phyloP scores from a whole-genome alignment of 1,140 invertebrate genomes.

The Brachionus plicatilis region DNA sequence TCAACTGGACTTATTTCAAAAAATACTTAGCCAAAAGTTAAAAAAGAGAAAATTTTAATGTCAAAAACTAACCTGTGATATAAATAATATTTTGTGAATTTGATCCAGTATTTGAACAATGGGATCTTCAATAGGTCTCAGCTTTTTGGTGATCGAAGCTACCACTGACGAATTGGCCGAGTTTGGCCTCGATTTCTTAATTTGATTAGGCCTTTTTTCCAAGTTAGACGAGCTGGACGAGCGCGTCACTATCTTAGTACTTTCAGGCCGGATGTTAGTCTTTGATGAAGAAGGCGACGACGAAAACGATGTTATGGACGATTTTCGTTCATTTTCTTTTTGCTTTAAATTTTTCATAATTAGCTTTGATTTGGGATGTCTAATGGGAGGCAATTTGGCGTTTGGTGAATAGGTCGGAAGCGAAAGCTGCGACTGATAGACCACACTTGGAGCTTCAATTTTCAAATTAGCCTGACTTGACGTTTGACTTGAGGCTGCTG shows the following conservation, averaged over 20 bases:
- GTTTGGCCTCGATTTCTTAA: slow-evolving; percentile 41
- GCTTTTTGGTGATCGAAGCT: slow-evolving; percentile 52
- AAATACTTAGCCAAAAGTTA: too few relatives aligned
- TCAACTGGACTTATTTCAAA: too few relatives aligned
- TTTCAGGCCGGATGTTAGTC: neutral
- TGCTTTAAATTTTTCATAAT: slow-evolving; percentile 26
- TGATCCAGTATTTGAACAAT: slow-evolving; percentile 53
- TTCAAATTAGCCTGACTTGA: neutral
- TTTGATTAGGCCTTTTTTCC: neutral
- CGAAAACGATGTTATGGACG: neutral
- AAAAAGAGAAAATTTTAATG: neutral
- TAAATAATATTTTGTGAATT: slow-evolving; percentile 55
- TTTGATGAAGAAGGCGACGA: neutral
- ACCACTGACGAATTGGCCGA: slow-evolving; percentile 48
- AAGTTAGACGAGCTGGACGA: slow-evolving; percentile 31
- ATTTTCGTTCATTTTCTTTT: neutral
- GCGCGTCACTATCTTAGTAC: neutral
- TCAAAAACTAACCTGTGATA: slow-evolving; percentile 46
- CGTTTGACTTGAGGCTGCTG: neutral
- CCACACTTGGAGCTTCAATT: neutral
- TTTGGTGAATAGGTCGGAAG: neutral
- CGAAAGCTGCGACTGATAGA: neutral
- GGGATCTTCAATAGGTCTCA: slow-evolving; percentile 53
- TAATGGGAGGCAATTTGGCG: neutral
- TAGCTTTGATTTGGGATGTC: slow-evolving; percentile 6